A percentile compares a stretch with the other conserved stretches of the same genome.
These are phyloP conservation scores for Chloromyia formosa DNA, from an alignment of 2,888 invertebrate species.

Conservation along the genomic window DNA sequence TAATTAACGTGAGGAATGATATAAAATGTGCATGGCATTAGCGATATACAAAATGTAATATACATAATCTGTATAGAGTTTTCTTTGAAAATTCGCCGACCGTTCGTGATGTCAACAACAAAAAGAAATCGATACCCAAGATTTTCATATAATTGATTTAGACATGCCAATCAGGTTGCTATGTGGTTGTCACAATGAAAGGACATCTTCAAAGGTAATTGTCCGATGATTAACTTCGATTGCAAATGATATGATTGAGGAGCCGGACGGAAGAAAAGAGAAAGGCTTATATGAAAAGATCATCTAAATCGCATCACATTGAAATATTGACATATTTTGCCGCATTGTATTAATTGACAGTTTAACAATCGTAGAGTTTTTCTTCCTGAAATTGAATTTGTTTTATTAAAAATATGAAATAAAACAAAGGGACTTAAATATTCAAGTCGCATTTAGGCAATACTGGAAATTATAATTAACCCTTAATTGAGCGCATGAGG, in stretches of 20 bases:
- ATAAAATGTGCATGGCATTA: background rate
- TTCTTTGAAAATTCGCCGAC: constrained; percentile 34
- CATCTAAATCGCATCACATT: background rate
- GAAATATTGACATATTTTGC: background rate
- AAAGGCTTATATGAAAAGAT: background rate
- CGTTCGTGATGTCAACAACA: background rate
- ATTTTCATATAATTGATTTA: constrained; percentile 35
- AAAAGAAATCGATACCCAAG: background rate
- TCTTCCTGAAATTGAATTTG: too few relatives aligned
- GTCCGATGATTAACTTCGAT: constrained; percentile 16
- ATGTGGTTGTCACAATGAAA: constrained; percentile 10
- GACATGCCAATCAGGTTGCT: constrained; percentile 29
- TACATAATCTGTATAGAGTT: background rate
- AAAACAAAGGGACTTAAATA: too few relatives aligned
- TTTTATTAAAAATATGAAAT: too few relatives aligned
- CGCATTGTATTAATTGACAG: too few relatives aligned
- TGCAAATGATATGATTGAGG: constrained; percentile 22
- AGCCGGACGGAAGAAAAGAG: background rate
- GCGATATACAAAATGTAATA: background rate
- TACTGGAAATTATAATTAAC: too few relatives aligned
- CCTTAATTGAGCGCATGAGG: too few relatives aligned
- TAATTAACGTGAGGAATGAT: too few relatives aligned
- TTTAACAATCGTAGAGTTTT: too few relatives aligned
- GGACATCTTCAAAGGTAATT: constrained; percentile 37
- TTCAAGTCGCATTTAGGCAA: too few relatives aligned